These are phyloP conservation scores for Malachius bipustulatus DNA, from an alignment of 2,888 invertebrate genomes.

Conservation along the genomic window DNA sequence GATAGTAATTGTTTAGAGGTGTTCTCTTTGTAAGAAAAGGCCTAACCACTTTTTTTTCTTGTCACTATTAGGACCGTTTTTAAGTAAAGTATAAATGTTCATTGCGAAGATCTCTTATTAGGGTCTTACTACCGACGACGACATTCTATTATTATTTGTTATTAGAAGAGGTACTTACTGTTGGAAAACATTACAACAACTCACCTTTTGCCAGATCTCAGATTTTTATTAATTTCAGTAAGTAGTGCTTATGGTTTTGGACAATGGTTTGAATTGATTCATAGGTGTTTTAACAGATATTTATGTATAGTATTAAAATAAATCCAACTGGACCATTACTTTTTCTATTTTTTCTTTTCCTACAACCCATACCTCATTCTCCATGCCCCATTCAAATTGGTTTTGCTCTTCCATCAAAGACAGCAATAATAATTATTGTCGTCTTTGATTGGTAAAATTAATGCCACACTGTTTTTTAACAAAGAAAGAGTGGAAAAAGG, in stretches of 20 bases:
- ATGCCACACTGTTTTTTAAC: too few relatives aligned
- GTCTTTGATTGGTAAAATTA: too few relatives aligned
- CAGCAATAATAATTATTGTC: too few relatives aligned
- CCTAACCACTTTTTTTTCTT: constrained; percentile 21
- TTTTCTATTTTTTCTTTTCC: background rate
- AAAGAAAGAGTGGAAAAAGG: too few relatives aligned
- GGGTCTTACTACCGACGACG: too few relatives aligned
- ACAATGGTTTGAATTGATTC: constrained; percentile 34
- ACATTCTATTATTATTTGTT: too few relatives aligned
- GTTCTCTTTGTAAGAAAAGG: constrained; percentile 16
- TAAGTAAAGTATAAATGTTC: too few relatives aligned
- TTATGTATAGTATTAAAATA: constrained; percentile 32
- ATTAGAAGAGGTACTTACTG: constrained; percentile 31
- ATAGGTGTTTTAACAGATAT: constrained; percentile 33
- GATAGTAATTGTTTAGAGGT: constrained; percentile 20
- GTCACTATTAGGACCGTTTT: too few relatives aligned
- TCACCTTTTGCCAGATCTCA: constrained; percentile 31
- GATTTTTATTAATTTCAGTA: constrained; percentile 29
- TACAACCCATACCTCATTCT: too few relatives aligned
- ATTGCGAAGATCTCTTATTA: too few relatives aligned
- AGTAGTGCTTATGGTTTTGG: constrained; percentile 36
- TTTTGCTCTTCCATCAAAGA: too few relatives aligned
- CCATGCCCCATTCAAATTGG: too few relatives aligned
- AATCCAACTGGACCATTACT: constrained; percentile 23
- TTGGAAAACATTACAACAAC: constrained; percentile 23